Percentiles rank a stretch among this genome's conserved stretches.
phyloP scores from a whole-genome alignment of 2,888 invertebrate species.

The Calameuta pallipes region DNA sequence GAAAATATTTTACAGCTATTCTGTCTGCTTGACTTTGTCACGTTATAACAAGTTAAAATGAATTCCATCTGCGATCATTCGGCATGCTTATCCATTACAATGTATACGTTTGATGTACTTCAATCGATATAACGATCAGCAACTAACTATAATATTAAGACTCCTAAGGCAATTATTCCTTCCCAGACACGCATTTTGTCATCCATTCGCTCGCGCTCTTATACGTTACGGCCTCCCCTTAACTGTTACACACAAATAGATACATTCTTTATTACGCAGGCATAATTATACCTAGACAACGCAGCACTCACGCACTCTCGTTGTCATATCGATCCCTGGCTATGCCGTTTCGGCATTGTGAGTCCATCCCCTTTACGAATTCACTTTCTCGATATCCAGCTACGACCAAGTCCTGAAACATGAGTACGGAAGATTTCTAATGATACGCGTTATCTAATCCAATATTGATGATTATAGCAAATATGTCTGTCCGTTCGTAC shows the following conservation, averaged over 20 bases:
- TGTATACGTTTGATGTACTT: neutral
- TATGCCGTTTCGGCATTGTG: neutral
- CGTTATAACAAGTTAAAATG: neutral
- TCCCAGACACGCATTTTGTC: neutral
- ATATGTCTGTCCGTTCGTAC: neutral
- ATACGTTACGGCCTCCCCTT: neutral
- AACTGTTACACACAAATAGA: neutral
- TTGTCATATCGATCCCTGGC: neutral
- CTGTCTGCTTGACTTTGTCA: neutral
- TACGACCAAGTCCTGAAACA: neutral
- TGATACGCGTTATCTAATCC: neutral
- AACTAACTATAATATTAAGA: neutral
- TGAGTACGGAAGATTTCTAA: neutral
- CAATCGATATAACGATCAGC: neutral
- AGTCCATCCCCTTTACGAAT: neutral
- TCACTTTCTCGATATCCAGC: neutral
- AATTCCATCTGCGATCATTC: neutral
- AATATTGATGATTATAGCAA: neutral
- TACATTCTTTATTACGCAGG: neutral
- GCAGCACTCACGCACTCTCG: neutral
- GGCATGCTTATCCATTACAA: neutral
- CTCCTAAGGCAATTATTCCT: neutral
- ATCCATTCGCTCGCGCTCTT: neutral
- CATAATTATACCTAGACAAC: neutral
- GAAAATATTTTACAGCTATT: neutral